Base-by-base conservation (phyloP, 2,888 invertebrate genomes). In the Myopa tessellatipennis region DNA sequence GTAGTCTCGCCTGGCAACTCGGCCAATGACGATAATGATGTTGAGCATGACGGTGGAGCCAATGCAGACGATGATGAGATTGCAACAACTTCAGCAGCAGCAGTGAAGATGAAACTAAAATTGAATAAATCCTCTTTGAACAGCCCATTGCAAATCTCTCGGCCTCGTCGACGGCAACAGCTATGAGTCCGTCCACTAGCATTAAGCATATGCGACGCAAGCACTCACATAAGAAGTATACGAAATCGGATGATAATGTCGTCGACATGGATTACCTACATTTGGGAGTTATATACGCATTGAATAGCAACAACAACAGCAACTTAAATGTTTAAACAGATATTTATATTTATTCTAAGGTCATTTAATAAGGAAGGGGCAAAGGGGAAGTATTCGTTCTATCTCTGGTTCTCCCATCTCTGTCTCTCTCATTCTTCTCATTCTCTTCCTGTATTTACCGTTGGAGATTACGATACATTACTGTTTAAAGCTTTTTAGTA, bases 31-130 rank as follows among this genome's bases (percentile, higher is more conserved):
- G 26, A 26, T 26, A 26, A 87, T 61, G 85, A 87, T 61, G 82
- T 81, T 12, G 86, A 85, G 91, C 73, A 91, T 14, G 84, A 82
- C 5, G 85, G 82, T 2, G 85, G 87, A 63, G 89, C 87, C 72
- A 85, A 82, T 34, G 88, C 87, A 4, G 89, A 89, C 79, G 88
- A 88, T 82, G 89, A 89, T 52, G 89, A 89, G 38, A 91, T 91
- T 55, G 92, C 89, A 77, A 84, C 90, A 79, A 87, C 87, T 14
- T 87, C 87, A 3, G 85, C 87, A 55, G 85, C 87, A 14, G 83
- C 88, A 26, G 92, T 94, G 6, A 93, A 94, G 89, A 94, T 94
- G 93, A 94, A 94, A 87, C 92, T 94, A 52, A 95, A 95, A 87
- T 86, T 94, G 76, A 94, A 85, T 70, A 89, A 88, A 82, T 84